Evolutionary conservation across 2,113 vertebrate species (phyloP), one percentile per base, ranked within the genome.

Genomic region (Chaetura pelagica): DNA sequence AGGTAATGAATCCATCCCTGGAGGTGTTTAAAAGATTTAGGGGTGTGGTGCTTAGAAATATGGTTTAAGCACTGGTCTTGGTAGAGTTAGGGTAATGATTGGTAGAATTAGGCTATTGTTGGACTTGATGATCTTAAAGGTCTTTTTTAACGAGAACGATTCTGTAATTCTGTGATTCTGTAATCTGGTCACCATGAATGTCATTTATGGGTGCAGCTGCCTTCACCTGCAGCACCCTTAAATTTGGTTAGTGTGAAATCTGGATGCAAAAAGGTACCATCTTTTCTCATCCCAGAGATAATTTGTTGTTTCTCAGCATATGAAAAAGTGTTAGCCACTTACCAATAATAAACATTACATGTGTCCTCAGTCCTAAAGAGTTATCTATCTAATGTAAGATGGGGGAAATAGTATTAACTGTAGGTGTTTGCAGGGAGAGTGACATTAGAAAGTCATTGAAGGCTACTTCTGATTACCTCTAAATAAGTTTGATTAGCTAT

Each of bases 151-250:
- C 40, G 10, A 42, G 40, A 42, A 42, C 13, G 40, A 42, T 42
- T 42, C 11, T 42, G 40, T 13, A 42, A 42, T 42, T 42, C 40
- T 42, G 40, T 42, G 40, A 42, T 42, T 42, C 40, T 42, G n/a
- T 71, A 1, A 23, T 42, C 11, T 58, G 42, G 7, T 63, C 12
- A 19, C 35, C 26, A 13, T 32, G 6, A 3, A 6, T 42, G 38
- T 38, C 38, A 63, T 26, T 21, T 18, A 42, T 38, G 32, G 5
- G 6, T 59, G 15, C 22, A 78, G 51, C 26, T 1, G 0, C 0
- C 0, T 29, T 62, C 5, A 34, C 22, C 29, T 38, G 2, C 30
- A 78, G 30, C 17, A n/a, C 20, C 67, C 12, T 4, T 48, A 63
- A 1, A 1, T 64, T 52, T 52, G 13, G 22, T 55, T 79, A 32